Evolutionary conservation across 2,113 vertebrate genomes (phyloP), one percentile per base, ranked within the genome.

Genomic region (Climacteris rufus): DNA sequence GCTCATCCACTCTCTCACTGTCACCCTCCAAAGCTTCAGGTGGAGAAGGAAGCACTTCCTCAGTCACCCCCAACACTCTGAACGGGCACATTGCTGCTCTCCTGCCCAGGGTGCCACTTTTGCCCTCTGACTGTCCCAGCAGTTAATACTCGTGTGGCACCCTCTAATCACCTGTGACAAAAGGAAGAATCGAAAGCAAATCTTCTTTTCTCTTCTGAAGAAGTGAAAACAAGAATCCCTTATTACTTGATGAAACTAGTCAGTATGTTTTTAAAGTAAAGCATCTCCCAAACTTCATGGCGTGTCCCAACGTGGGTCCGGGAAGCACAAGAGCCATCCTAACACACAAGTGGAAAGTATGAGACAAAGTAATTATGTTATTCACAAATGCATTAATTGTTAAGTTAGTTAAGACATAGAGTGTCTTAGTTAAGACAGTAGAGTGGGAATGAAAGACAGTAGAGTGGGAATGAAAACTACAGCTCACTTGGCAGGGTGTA

Each of bases 101-200:
- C 79, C 44, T 0, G 0, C 13, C 79, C 50, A 30, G 47, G 44
- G 25, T 80, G 17, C 25, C 47, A 1, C 39, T 70, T 61, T 47
- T 85, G 45, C 9, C 54, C 63, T 64, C 45, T 10, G 33, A 56
- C 30, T 10, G 0, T 56, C 16, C 39, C 6, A 65, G 63, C 47
- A 65, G 13, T 8, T 19, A 76, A 23, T 49, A 56, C 56, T 69
- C 60, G 23, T 37, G 56, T 83, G 33, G 30, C 69, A 59, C 49
- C 49, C 30, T 64, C 40, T 40, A 19, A 47, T 50, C 0, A 0
- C 23, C 42, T 31, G 9, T 17, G 54, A 39, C 1, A 52, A 71
- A 54, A 70, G 40, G 30, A 70, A 64, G 52, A 84, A 50, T 60
- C 47, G 68, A 39, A 78, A 82, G 11, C 13, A 76, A 69, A 54